Conservation (phyloP, 2,797 vertebrate genomes). For the Lepilemur septentrionalis region DNA sequence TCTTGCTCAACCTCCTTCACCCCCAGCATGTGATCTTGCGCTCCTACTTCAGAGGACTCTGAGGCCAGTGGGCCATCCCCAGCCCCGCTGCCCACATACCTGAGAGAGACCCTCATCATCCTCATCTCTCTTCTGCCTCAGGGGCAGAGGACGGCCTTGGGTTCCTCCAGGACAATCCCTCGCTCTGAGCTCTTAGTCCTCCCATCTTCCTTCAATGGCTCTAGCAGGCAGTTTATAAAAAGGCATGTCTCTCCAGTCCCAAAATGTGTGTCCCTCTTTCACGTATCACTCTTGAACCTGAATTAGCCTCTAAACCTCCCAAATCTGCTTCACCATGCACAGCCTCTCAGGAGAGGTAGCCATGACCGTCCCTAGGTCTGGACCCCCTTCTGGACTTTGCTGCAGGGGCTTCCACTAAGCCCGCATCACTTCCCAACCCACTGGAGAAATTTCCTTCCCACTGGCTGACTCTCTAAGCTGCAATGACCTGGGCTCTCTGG, state of each 20-base stretch:
- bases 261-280: background rate
- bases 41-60: background rate
- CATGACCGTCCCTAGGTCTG: too few relatives aligned
- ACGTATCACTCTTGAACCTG: background rate
- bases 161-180: background rate
- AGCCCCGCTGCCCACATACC: rapidly evolving
- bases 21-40: rapidly evolving
- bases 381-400: too few relatives aligned
- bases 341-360: rapidly evolving
- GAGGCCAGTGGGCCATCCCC: rapidly evolving
- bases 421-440: rapidly evolving
- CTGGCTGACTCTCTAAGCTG: rapidly evolving
- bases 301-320: background rate
- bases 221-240: too few relatives aligned
- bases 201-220: background rate
- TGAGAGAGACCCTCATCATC: rapidly evolving
- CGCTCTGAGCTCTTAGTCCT: rapidly evolving
- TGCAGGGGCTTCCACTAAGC: rapidly evolving
- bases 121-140: too few relatives aligned
- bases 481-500: too few relatives aligned
- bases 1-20: background rate
- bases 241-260: rapidly evolving
- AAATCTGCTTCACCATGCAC: background rate
- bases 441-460: too few relatives aligned
- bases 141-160: too few relatives aligned